Base-by-base conservation (phyloP, 2,797 vertebrate genomes). In the Prunella strophiata region DNA sequence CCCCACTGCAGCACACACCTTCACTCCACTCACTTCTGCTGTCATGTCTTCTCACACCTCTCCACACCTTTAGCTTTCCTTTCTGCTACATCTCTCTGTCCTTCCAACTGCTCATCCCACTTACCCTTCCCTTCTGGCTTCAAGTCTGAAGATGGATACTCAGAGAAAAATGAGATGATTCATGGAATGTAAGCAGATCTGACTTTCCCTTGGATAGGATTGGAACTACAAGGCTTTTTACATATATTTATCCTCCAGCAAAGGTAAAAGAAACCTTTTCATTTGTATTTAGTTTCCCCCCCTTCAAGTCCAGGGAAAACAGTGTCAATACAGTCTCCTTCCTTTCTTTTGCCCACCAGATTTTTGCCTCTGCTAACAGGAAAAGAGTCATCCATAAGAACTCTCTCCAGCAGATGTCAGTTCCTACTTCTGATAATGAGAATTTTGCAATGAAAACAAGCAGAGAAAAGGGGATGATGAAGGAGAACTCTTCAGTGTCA, bases 341-440 rank as follows among this genome's bases (percentile, higher is more conserved):
- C 52, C 45, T 26, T 65, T 21, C 80, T 32, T 77, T 61, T 48
- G 26, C 40, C 48, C 63, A 20, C 55, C 57, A 81, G 40, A n/a
- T 38, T 90, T 94, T 86, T 90, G 66, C 59, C 36, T 68, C 54
- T 67, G 11, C 43, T 93, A 88, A 58, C 40, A 94, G 58, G 83
- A 94, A 78, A 89, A 92, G 2, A 83, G 86, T 65, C 70, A 95
- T 93, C 66, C 52, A 29, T 71, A 87, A 87, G 84, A 91, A 89
- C 58, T 80, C 67, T 84, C 63, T 85, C 50, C 80, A 89, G 75
- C 85, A 94, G 87, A 83, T 85, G 85, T 93, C 93, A 94, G 89
- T 71, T 93, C 89, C 84, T 88, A 61, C 78, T 94, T 92, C 75
- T 95, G 66, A 54, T 91, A 91, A 96, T 34, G 78, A 92, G 76